Evolutionary conservation across 2,797 vertebrate species (phyloP), one percentile per base, ranked within the genome.

Genomic region (Poecilia gillii): DNA sequence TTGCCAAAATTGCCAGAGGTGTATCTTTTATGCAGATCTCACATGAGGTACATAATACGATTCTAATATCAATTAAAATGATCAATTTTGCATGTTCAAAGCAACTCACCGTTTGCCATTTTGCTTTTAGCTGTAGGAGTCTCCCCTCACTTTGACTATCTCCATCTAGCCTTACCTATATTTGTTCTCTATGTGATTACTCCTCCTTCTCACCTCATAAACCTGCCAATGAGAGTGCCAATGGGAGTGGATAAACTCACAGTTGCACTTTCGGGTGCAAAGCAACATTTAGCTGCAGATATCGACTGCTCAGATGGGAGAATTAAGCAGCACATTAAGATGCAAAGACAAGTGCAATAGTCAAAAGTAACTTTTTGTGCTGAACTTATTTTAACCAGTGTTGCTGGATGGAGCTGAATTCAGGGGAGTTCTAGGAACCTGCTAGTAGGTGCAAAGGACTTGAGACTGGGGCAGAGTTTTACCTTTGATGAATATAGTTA

Each of bases 81-180:
- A 73, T 31, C 23, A 9, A 7, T 74, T 4, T 68, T n/a, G 20
- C 13, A 59, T 43, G 0, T 80, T 55, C 39, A 73, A 83, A 57
- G 55, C 6, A 5, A 87, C 89, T 90, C 89, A 91, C 91, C 87
- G 2, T n/a, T 47, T 3, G 23, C 59, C 84, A 84, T 88, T 33
- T 66, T 72, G 68, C 23, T 71, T 45, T 41, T 16, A n/a, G 68
- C 13, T 71, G 11, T 0, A 6, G 16, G 3, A 33, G 25, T 80
- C 47, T 45, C 70, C 78, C 41, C 68, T 72, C 47, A 0, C 36
- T 72, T 28, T 49, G 28, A 46, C 36, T 1, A 77, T 78, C 25
- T 73, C 6, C 72, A 0, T 62, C n/a, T 84, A 18, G 0, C 20
- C 39, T 46, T 31, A 51, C 5, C 2, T 47, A 23, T 33, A 18